Percentiles rank a stretch among this genome's conserved stretches.
Conservation (phyloP, 2,113 vertebrate genomes). For the Periophthalmodon schlosseri region DNA sequence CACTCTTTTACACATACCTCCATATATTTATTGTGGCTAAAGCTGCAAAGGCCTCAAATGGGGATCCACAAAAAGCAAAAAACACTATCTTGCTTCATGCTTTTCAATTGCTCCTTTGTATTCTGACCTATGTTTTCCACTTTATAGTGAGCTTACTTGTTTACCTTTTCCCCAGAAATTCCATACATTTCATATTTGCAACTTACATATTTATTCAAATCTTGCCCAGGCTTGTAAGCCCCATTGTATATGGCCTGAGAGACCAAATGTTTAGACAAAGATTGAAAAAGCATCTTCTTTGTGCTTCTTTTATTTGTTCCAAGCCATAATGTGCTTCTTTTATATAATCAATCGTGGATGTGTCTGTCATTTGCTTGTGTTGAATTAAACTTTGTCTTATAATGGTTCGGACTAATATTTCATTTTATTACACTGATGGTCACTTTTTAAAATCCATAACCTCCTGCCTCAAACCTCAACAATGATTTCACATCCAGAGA, state of each 20-base stretch:
- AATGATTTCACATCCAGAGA: no score
- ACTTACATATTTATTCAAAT: conserved; percentile 55
- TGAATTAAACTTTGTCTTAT: no score
- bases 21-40: conserved; percentile 44
- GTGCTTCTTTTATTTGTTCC: not conserved
- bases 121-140: conserved; percentile 40
- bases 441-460: no score
- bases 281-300: conserved; percentile 35
- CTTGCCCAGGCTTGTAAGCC: conserved; percentile 61
- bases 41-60: conserved; percentile 19
- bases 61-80: conserved; percentile 51
- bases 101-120: conserved; percentile 60
- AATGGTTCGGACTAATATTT: no score
- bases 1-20: conserved; percentile 49
- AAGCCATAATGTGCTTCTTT: not conserved
- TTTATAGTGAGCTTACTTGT: conserved; percentile 4
- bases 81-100: conserved; percentile 66
- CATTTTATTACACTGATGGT: no score
- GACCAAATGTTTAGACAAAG: conserved; percentile 59
- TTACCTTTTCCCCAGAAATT: conserved; percentile 21
- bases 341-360: not conserved
- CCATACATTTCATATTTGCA: conserved; percentile 2
- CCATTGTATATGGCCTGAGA: conserved; percentile 66
- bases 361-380: not conserved
- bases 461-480: no score